Evolutionary conservation across 2,888 invertebrate genomes (phyloP).

Genomic region (Phanerotoma sp.): DNA sequence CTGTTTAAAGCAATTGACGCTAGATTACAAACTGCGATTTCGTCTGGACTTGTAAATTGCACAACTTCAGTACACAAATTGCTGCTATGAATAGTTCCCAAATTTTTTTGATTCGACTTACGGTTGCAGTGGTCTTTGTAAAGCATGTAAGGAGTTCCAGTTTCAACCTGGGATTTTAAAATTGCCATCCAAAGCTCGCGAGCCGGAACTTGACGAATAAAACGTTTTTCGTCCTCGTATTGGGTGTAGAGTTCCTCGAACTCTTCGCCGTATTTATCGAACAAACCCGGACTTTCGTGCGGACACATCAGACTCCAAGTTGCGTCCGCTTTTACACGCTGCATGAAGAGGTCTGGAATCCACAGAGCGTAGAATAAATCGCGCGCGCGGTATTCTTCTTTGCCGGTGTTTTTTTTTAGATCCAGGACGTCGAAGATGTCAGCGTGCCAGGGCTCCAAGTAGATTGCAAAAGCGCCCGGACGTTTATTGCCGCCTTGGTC

Average conservation of each 20-base stretch:
- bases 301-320: slow-evolving; percentile 68
- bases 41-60: slow-evolving; percentile 62
- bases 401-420: slow-evolving; percentile 63
- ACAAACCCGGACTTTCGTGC: slow-evolving; percentile 60
- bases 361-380: slow-evolving; percentile 67
- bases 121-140: slow-evolving; percentile 65
- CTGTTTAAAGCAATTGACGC: slow-evolving; percentile 66
- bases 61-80: slow-evolving; percentile 69
- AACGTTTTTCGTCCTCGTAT: slow-evolving; percentile 58
- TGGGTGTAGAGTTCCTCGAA: slow-evolving; percentile 63
- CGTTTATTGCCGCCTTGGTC: slow-evolving; percentile 67
- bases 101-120: slow-evolving; percentile 67
- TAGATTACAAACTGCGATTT: slow-evolving; percentile 67
- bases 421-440: slow-evolving; percentile 66
- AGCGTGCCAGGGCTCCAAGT: slow-evolving; percentile 68
- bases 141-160: slow-evolving; percentile 67
- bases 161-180: slow-evolving; percentile 64
- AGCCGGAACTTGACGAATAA: slow-evolving; percentile 54
- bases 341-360: slow-evolving; percentile 68
- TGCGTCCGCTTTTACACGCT: slow-evolving; percentile 59
- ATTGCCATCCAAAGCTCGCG: slow-evolving; percentile 65
- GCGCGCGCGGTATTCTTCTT: slow-evolving; percentile 63
- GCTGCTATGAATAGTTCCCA: slow-evolving; percentile 68
- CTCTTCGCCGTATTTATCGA: slow-evolving; percentile 64
- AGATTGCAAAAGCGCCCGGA: slow-evolving; percentile 67